phyloP scores from a whole-genome alignment of 1,140 invertebrate genomes.

The Acromyrmex heyeri region DNA sequence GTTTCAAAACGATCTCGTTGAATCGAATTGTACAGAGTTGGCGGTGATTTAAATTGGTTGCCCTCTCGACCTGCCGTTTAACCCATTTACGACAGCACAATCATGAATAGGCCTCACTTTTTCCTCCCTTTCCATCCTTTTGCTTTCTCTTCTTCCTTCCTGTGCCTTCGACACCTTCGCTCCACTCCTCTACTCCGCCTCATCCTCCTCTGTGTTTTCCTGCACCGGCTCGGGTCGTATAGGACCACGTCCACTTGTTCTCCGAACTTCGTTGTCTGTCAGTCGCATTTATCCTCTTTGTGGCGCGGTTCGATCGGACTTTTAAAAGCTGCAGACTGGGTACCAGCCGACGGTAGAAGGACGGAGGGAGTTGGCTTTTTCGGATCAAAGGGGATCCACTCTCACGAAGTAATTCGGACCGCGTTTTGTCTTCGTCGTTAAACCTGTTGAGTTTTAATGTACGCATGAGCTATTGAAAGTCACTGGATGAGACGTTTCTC shows the following conservation, averaged over 20 bases:
- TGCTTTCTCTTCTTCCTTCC: constrained; percentile 19
- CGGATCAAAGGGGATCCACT: constrained; percentile 48
- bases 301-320: constrained; percentile 58
- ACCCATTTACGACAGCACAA: constrained; percentile 73
- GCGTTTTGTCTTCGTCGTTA: constrained; percentile 32
- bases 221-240: constrained; percentile 5
- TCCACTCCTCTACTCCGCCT: background rate
- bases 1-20: constrained; percentile 59
- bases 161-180: constrained; percentile 28
- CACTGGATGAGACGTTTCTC: background rate
- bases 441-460: constrained; percentile 55
- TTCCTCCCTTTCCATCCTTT: background rate
- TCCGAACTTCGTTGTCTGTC: constrained; percentile 68
- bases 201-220: constrained; percentile 18
- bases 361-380: constrained; percentile 37
- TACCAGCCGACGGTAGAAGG: background rate
- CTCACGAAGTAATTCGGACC: constrained; percentile 44
- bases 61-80: constrained; percentile 74
- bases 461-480: constrained; percentile 36
- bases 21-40: constrained; percentile 71
- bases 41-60: constrained; percentile 78
- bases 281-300: constrained; percentile 71
- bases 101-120: constrained; percentile 55
- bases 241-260: constrained; percentile 49
- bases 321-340: constrained; percentile 61